Evolutionary conservation across 2,113 vertebrate species (phyloP).

Genomic region (Damaliscus lunatus): DNA sequence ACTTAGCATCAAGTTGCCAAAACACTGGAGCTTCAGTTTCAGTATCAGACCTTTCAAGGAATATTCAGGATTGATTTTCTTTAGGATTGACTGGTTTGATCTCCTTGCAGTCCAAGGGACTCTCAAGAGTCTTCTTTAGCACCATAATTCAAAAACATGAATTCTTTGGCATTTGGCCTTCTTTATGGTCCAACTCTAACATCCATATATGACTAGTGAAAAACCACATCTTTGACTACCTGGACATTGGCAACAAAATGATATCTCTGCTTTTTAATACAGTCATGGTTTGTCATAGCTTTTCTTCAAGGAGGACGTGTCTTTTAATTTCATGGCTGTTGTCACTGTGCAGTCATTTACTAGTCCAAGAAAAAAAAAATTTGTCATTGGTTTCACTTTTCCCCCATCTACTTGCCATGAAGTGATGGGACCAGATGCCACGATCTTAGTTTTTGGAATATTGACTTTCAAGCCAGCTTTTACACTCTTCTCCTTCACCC

Average conservation of each 20-base stretch:
- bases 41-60: not conserved
- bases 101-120: not conserved
- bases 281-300: not conserved
- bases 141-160: not conserved
- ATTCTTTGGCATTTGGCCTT: not conserved
- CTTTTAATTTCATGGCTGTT: not conserved
- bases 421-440: not conserved
- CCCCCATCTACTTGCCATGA: not conserved
- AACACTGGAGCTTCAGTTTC: not conserved
- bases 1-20: not conserved
- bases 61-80: not conserved
- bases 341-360: not conserved
- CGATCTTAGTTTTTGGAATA: not conserved
- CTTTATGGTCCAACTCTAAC: not conserved
- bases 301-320: not conserved
- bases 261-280: not conserved
- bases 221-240: not conserved
- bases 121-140: not conserved
- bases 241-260: not conserved
- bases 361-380: not conserved
- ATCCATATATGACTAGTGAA: not conserved
- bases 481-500: not conserved
- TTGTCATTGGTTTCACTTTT: not conserved
- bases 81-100: not conserved
- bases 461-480: not conserved